A percentile compares a stretch with the other conserved stretches of the same genome.
phyloP scores from a whole-genome alignment of 1,140 invertebrate genomes.

The Cyclina sinensis region DNA sequence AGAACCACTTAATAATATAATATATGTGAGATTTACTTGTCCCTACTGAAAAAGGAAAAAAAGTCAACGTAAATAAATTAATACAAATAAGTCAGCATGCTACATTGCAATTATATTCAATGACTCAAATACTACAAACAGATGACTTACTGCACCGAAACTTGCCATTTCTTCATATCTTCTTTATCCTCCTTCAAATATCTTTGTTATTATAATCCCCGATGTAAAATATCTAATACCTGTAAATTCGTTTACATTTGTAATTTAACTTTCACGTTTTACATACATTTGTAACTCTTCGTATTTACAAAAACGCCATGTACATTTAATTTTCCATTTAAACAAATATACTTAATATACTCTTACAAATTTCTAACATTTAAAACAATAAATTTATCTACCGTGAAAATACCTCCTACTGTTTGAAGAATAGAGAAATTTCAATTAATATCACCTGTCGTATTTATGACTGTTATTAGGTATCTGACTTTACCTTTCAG shows the following conservation, averaged over 20 bases:
- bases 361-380: not conserved
- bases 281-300: not conserved
- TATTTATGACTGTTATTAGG: conserved; percentile 7
- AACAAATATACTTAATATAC: not conserved
- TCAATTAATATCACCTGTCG: conserved; percentile 1
- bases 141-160: not conserved
- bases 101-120: too few relatives aligned
- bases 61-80: too few relatives aligned
- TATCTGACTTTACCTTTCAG: not conserved
- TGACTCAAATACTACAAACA: too few relatives aligned
- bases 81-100: too few relatives aligned
- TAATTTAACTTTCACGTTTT: not conserved
- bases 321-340: conserved; percentile 8
- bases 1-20: too few relatives aligned
- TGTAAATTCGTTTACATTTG: not conserved
- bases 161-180: conserved; percentile 2
- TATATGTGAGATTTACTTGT: too few relatives aligned
- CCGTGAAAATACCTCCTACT: conserved; percentile 13
- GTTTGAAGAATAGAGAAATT: not conserved
- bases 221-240: not conserved
- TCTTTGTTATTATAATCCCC: too few relatives aligned
- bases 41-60: too few relatives aligned
- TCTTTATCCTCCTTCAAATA: not conserved
- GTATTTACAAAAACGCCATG: not conserved
- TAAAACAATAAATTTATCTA: conserved; percentile 10